Evolutionary conservation across 2,888 invertebrate species (phyloP).

Genomic region (Rhyacophila evoluta): DNA sequence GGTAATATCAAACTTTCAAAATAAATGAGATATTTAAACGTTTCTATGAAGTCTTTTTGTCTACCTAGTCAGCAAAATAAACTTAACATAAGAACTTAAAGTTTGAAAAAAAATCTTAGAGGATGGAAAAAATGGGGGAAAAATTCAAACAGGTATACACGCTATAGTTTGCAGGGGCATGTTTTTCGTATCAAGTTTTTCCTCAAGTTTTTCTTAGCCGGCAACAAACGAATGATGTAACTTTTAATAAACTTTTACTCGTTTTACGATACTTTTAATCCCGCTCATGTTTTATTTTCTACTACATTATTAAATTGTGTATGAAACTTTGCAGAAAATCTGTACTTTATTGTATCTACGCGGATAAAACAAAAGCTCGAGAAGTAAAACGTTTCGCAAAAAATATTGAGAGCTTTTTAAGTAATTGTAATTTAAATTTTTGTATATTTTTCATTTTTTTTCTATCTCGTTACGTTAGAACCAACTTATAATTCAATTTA

Average conservation of each 20-base stretch:
- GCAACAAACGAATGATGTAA: slow-evolving; percentile 42
- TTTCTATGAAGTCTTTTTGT: background rate
- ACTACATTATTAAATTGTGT: slow-evolving; percentile 41
- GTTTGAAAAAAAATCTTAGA: background rate
- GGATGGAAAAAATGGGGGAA: background rate
- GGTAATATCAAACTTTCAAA: too few species aligned
- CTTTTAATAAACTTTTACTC: slow-evolving; percentile 43
- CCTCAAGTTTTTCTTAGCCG: background rate
- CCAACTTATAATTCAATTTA: too few species aligned
- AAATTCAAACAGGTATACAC: background rate
- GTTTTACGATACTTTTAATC: slow-evolving; percentile 48
- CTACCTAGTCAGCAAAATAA: background rate
- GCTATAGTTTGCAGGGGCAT: background rate
- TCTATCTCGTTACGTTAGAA: too few species aligned
- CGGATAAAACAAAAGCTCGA: slow-evolving; percentile 11
- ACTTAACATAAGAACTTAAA: background rate
- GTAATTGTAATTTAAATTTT: too few species aligned
- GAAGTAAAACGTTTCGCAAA: too few species aligned
- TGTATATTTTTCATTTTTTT: too few species aligned
- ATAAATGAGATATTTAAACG: background rate
- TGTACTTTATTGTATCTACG: slow-evolving; percentile 35
- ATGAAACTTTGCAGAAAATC: slow-evolving; percentile 22
- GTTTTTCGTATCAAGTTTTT: background rate
- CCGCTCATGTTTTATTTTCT: slow-evolving; percentile 25
- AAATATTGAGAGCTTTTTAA: too few species aligned